Base-by-base conservation (phyloP, 1,140 invertebrate genomes). In the Leptinotarsa undecemlineata region DNA sequence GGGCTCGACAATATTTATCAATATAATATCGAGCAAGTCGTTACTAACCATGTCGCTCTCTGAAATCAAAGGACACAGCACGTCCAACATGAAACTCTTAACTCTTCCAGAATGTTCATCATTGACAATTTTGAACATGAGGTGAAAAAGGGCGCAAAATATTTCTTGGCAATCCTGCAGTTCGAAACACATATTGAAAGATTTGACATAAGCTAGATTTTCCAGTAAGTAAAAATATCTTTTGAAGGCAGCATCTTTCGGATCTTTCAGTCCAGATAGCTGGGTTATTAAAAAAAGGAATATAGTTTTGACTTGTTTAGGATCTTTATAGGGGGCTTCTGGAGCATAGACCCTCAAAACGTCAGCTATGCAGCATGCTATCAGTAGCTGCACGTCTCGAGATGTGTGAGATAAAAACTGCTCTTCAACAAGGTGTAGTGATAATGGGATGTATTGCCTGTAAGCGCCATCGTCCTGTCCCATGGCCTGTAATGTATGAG, bases 131-230 rank as follows among this genome's bases (percentile, higher is more conserved):
- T 92, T 94, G 85, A 99, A 98, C 90, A 99, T 97, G n/a, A 98
- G 89, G 67, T 93, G 92, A 86, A 98, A 98, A 1, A 99, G 88
- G 60, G 92, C 91, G 82, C 95, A 96, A 85, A 99, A 98, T 81
- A 99, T 98, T 86, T 98, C 95, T 86, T 98, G 96, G 81, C 94
- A 98, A 85, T 98, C 96, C 85, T 99, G 97, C 57, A 99, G 86
- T 84, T 99, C 97, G 85, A 99, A 97, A 86, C 97, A 99, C 92
- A 99, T 98, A 85, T 98, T 98, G 86, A 99, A 99, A 0, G 96
- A 98, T 85, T 99, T 99, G 21, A 98, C 97, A 86, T 97, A 99
- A 13, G 97, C 96, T 75, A 99, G 88, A 87, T 98, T 99, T 88
- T 98, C 94, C 74, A 96, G 87, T 63, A 95, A 87, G 87, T 99